phyloP scores from a whole-genome alignment of 1,140 invertebrate species.

The Drosophila virilis region DNA sequence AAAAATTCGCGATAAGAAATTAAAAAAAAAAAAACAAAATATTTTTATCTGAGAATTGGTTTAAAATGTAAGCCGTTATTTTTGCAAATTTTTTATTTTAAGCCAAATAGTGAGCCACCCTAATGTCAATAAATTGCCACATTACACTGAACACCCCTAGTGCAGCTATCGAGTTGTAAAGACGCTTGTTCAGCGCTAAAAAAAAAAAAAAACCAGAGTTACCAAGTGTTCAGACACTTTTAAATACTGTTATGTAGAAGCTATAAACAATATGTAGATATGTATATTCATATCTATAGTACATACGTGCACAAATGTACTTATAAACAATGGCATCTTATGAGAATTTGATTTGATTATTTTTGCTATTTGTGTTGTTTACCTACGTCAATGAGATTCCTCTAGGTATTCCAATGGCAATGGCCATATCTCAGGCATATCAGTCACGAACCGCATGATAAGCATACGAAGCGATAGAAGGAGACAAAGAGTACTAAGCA shows the following conservation, averaged over 20 bases:
- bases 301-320: neutral
- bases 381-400: constrained; percentile 50
- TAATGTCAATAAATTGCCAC: neutral
- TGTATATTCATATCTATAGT: constrained; percentile 1
- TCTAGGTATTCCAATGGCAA: constrained; percentile 23
- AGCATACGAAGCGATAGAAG: constrained; percentile 7
- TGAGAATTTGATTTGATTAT: constrained; percentile 49
- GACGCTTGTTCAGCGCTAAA: neutral
- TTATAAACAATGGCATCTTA: constrained; percentile 37
- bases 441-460: constrained; percentile 68
- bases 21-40: neutral
- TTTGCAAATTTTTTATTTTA: no score
- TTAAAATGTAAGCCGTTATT: no score
- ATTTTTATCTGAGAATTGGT: no score
- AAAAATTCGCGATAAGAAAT: constrained; percentile 35
- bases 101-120: no score
- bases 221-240: neutral
- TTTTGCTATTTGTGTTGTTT: constrained; percentile 32
- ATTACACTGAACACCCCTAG: neutral
- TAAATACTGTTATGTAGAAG: no score
- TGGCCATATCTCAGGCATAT: constrained; percentile 51
- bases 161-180: neutral
- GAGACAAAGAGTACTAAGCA: neutral
- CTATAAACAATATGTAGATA: neutral
- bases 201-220: neutral